Percentiles rank a stretch among this genome's conserved stretches.
phyloP scores from a whole-genome alignment of 1,140 invertebrate species.

The Capitella teleta region DNA sequence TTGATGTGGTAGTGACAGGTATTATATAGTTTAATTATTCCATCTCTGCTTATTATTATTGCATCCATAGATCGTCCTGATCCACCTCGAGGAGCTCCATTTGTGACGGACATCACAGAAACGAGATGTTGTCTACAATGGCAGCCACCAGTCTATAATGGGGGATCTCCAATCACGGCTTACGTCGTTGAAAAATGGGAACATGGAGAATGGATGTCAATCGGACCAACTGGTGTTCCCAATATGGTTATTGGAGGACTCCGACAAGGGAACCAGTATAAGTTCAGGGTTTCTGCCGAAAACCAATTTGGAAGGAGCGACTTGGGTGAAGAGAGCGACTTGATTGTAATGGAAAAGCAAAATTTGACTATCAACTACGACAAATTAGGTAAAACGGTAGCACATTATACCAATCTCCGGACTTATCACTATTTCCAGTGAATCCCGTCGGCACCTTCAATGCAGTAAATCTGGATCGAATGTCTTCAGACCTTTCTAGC shows the following conservation, averaged over 20 bases:
- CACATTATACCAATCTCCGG: no score
- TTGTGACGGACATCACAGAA: conserved; percentile 83
- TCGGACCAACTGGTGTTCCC: no score
- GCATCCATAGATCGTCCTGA: conserved; percentile 65
- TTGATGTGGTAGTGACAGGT: conserved; percentile 56
- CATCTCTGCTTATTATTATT: background rate
- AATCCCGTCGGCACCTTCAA: background rate
- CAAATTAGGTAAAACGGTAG: conserved; percentile 34
- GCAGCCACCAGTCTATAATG: conserved; percentile 57
- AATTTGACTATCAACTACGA: conserved; percentile 30
- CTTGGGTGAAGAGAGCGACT: conserved; percentile 48
- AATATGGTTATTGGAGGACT: no score
- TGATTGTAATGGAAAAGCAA: conserved; percentile 18
- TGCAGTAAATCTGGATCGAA: conserved; percentile 5
- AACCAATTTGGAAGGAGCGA: conserved; percentile 93
- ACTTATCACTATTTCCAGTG: no score
- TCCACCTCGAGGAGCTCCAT: conserved; percentile 81
- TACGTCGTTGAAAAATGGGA: conserved; percentile 87
- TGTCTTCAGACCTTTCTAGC: conserved; percentile 30
- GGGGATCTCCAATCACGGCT: conserved; percentile 87
- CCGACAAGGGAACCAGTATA: conserved; percentile 78
- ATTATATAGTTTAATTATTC: background rate
- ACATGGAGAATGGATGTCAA: no score
- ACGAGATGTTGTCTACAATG: conserved; percentile 87
- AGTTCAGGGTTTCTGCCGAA: conserved; percentile 93